Conservation (phyloP, 2,888 invertebrate genomes). For the Scotopteryx bipunctaria region DNA sequence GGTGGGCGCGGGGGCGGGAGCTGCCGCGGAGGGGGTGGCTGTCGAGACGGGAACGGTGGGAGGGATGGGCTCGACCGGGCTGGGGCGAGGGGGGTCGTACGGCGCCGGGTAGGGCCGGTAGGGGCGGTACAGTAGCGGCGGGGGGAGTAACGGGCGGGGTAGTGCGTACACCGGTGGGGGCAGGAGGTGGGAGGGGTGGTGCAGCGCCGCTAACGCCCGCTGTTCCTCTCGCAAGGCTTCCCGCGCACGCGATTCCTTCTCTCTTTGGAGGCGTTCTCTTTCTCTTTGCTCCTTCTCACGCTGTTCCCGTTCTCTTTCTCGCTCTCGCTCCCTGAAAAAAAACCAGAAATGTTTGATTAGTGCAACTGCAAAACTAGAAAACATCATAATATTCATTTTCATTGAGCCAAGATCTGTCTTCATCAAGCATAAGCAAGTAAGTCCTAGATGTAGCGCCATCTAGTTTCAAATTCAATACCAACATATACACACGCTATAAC, state of each 20-base stretch:
- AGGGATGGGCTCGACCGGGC: conserved; percentile 39
- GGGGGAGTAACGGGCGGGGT: conserved; percentile 56
- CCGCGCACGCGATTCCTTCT: conserved; percentile 60
- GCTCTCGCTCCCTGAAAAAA: conserved; percentile 55
- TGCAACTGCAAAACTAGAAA: too few relatives aligned
- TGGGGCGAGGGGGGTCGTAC: conserved; percentile 40
- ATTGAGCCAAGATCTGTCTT: too few relatives aligned
- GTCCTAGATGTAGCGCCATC: too few relatives aligned
- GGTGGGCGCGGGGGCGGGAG: conserved; percentile 40
- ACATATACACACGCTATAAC: too few relatives aligned
- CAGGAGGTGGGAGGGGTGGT: conserved; percentile 49
- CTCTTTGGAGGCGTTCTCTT: conserved; percentile 63
- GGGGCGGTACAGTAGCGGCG: conserved; percentile 64
- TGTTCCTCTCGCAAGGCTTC: conserved; percentile 50
- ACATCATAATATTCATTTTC: too few relatives aligned
- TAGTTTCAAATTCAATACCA: too few relatives aligned
- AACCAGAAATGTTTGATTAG: not conserved
- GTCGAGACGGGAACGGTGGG: conserved; percentile 32
- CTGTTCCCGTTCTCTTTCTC: conserved; percentile 71
- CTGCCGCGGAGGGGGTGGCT: conserved; percentile 28
- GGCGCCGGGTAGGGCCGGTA: conserved; percentile 59
- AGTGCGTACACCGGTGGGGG: conserved; percentile 53
- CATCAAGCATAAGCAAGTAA: too few relatives aligned
- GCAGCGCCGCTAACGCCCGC: conserved; percentile 40
- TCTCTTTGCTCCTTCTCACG: conserved; percentile 62